phyloP scores from a whole-genome alignment of 2,888 invertebrate species.

The Camponotus fellah region DNA sequence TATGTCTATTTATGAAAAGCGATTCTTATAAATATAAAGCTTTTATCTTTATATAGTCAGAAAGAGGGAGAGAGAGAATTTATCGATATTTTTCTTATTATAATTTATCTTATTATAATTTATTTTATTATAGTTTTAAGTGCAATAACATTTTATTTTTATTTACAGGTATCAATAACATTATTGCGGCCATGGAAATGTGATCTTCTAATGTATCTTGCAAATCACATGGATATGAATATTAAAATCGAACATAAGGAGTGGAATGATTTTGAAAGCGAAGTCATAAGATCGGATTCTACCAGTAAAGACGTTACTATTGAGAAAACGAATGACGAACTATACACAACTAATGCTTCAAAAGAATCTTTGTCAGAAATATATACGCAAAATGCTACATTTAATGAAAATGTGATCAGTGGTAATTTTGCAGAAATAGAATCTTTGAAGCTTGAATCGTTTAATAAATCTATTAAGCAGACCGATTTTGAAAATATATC shows the following conservation, averaged over 20 bases:
- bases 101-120: background rate
- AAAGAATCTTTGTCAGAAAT: background rate
- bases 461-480: background rate
- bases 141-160: slow-evolving; percentile 14
- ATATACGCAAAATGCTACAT: background rate
- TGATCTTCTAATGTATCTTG: slow-evolving; percentile 64
- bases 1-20: slow-evolving; percentile 33
- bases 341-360: background rate
- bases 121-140: background rate
- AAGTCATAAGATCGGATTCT: background rate
- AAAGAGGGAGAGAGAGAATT: background rate
- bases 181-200: slow-evolving; percentile 53
- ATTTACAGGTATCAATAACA: slow-evolving; percentile 68
- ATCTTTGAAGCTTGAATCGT: background rate
- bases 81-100: background rate
- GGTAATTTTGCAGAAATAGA: slow-evolving; percentile 38
- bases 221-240: slow-evolving; percentile 44
- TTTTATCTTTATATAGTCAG: background rate
- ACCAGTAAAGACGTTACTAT: slow-evolving; percentile 1
- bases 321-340: slow-evolving; percentile 18
- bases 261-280: background rate
- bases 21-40: background rate
- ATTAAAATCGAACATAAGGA: slow-evolving; percentile 16
- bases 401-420: slow-evolving; percentile 42
- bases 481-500: slow-evolving; percentile 60